Conservation (phyloP, 2,888 invertebrate species). For the Platynereis dumerilii region DNA sequence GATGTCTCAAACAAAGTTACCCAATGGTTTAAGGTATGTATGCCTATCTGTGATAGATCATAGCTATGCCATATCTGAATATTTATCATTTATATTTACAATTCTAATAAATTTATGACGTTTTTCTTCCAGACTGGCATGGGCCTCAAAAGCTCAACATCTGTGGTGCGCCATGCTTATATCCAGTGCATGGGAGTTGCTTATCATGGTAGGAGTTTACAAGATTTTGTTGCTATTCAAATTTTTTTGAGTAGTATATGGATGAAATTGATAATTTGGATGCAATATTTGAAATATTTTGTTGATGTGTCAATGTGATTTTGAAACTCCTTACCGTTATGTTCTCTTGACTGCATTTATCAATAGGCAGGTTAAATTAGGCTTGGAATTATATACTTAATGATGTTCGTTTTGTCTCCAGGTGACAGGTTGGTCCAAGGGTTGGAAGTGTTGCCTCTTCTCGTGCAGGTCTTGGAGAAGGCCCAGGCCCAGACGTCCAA, state of each 20-base stretch:
- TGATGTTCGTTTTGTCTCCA: constrained; percentile 27
- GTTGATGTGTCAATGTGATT: no score
- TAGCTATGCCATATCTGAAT: no score
- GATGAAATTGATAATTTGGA: no score
- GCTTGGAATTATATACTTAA: neutral
- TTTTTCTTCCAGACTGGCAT: constrained; percentile 71
- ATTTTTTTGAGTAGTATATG: no score
- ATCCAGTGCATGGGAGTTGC: constrained; percentile 77
- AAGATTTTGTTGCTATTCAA: no score
- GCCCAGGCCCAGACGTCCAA: constrained; percentile 76
- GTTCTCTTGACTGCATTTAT: no score
- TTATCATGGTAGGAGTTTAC: constrained; percentile 70
- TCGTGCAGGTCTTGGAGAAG: constrained; percentile 77
- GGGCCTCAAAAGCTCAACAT: constrained; percentile 77
- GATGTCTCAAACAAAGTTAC: constrained; percentile 73
- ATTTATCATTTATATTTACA: no score
- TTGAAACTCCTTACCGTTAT: no score
- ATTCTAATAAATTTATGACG: no score
- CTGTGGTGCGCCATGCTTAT: constrained; percentile 79
- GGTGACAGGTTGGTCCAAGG: constrained; percentile 56
- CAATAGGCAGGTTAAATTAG: no score
- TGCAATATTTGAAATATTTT: no score
- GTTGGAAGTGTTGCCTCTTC: constrained; percentile 68
- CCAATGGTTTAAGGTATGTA: constrained; percentile 67
- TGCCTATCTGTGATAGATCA: no score